phyloP scores from a whole-genome alignment of 2,113 vertebrate genomes.

The Hydrochoerus hydrochaeris region DNA sequence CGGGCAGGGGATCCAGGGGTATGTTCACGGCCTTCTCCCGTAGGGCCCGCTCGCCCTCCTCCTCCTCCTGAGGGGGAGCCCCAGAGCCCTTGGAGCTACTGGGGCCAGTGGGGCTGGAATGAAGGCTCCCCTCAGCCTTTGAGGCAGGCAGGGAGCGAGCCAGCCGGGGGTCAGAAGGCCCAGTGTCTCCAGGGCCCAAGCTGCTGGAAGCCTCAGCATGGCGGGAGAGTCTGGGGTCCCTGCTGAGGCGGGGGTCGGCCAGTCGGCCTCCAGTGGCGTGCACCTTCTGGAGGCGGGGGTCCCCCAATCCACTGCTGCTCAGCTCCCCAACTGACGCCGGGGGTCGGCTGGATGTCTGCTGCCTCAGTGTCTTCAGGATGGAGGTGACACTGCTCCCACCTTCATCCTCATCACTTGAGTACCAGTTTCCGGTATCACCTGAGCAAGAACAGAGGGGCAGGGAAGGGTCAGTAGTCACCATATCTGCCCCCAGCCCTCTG shows the following conservation, averaged over 20 bases:
- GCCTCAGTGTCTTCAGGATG: slow-evolving; percentile 94
- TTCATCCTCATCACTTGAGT: slow-evolving; percentile 97
- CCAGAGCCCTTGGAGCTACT: slow-evolving; percentile 47
- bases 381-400: slow-evolving; percentile 95
- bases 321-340: slow-evolving; percentile 55
- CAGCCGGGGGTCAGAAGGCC: slow-evolving; percentile 87
- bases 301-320: slow-evolving; percentile 69
- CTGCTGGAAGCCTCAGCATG: slow-evolving; percentile 74
- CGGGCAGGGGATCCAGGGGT: slow-evolving; percentile 91
- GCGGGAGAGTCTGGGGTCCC: slow-evolving; percentile 92
- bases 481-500: accelerated
- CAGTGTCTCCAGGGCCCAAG: slow-evolving; percentile 71
- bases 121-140: slow-evolving; percentile 76
- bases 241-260: slow-evolving; percentile 89
- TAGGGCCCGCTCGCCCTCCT: slow-evolving; percentile 91
- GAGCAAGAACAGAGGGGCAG: slow-evolving; percentile 4
- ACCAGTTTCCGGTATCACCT: slow-evolving; percentile 97
- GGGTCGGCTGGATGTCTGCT: slow-evolving; percentile 89
- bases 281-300: slow-evolving; percentile 92
- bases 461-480: not conserved
- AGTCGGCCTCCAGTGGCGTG: slow-evolving; percentile 78
- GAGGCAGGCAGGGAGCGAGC: slow-evolving; percentile 79
- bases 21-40: slow-evolving; percentile 93
- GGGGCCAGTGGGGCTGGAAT: slow-evolving; percentile 67
- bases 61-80: slow-evolving; percentile 86